Base-by-base conservation (phyloP, 2,113 vertebrate genomes). In the Rhea pennata region DNA sequence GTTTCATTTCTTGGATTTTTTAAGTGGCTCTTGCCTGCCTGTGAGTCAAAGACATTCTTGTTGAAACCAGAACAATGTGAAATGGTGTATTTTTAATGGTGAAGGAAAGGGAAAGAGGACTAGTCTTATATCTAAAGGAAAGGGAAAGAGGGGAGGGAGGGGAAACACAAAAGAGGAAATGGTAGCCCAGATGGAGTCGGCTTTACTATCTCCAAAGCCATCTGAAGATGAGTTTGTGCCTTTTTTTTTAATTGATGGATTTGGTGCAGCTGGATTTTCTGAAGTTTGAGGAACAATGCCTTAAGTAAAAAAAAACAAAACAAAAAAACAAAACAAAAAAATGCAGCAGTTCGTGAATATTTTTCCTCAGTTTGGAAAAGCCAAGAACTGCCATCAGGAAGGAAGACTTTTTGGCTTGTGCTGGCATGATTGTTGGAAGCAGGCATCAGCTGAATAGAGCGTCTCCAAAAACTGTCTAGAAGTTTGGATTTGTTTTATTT, bases 161-260 rank as follows among this genome's bases (percentile, higher is more conserved):
- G 94, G 92, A 29, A 92, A 93, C 94, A 97, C 71, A 12, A 65
- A 77, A 44, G 71, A 40, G 86, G 84, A 82, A 94, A 81, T 0
- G 65, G 26, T 96, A 97, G 96, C 97, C 97, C 95, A 87, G 95
- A 95, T 96, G 94, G 96, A 90, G 93, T 97, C 56, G 89, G 98
- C 98, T 97, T 97, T 95, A 94, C 95, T 92, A 80, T 96, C 97
- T 95, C 96, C 95, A 90, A 98, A 98, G 98, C 98, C 97, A 95
- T 97, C 83, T 97, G 98, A 98, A 98, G 98, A 98, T 95, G 98
- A 98, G 98, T 98, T 98, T 98, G 98, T 98, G 98, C 98, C 98
- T 98, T 98, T 98, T 97, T 86, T 98, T 97, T 97, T 97, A 98
- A 97, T 97, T 94, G 98, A 96, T 98, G 98, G 98, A 96, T 97